These are phyloP conservation scores for Mus musculus DNA, from an alignment of 2,113 vertebrate genomes.

Conservation along the genomic window GRCm39 chr15:8641001-8641500, in stretches of 20 bases:
- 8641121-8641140: not conserved
- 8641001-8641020: not conserved
- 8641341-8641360: not conserved
- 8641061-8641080: not conserved
- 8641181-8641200: not conserved
- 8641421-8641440: not conserved
- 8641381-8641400: not conserved
- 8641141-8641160: not conserved
- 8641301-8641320: not conserved
- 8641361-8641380: not conserved
- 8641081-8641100: not conserved
- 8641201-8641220: not conserved
- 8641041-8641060: not conserved
- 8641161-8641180: not conserved
- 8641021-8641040: not conserved
- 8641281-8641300: not conserved
- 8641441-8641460: not conserved
- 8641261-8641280: not conserved
- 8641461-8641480: not conserved
- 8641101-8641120: not conserved
- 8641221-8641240: not conserved
- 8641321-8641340: not conserved
- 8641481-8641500: not conserved
- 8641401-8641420: not conserved
- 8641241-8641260: too few relatives aligned